Percentiles rank a stretch among this genome's conserved stretches.
These are phyloP conservation scores for Neosilurus mollespiculum DNA, from an alignment of 2,797 vertebrate species.

Conservation along the genomic window DNA sequence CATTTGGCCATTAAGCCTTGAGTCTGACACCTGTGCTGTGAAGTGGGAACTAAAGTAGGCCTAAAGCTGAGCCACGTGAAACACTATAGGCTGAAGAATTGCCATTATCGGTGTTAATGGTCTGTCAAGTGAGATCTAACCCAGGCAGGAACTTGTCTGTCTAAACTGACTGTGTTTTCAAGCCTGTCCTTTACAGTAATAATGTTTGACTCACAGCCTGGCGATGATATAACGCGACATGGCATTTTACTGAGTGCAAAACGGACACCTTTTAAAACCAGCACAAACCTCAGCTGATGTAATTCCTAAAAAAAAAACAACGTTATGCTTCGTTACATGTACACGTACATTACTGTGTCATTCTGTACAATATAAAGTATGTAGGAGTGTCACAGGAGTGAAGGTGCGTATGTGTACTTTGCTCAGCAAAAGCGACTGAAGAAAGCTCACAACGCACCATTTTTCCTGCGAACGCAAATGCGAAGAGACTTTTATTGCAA, in stretches of 20 bases:
- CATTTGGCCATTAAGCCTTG: background rate
- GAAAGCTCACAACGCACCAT: conserved; percentile 21
- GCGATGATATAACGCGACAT: conserved; percentile 5
- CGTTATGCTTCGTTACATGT: background rate
- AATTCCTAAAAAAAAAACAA: background rate
- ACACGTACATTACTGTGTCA: background rate
- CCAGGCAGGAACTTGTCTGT: background rate
- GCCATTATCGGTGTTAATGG: background rate
- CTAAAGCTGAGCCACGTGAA: background rate
- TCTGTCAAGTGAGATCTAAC: background rate
- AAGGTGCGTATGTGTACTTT: conserved; percentile 4
- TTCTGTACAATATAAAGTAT: background rate
- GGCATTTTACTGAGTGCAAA: background rate
- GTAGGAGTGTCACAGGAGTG: background rate
- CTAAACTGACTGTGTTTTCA: background rate
- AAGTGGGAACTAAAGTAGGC: background rate
- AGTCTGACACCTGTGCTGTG: background rate
- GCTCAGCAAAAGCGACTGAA: conserved; percentile 33
- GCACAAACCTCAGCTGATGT: background rate
- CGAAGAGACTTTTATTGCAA: conserved; percentile 21
- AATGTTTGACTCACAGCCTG: background rate
- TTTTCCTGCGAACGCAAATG: conserved; percentile 28
- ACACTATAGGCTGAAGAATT: background rate
- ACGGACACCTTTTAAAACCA: background rate
- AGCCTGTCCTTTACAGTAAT: conserved; percentile 14